Evolutionary conservation across 2,888 invertebrate genomes (phyloP), one percentile per base, ranked within the genome.

Genomic region (Lapara coniferarum): DNA sequence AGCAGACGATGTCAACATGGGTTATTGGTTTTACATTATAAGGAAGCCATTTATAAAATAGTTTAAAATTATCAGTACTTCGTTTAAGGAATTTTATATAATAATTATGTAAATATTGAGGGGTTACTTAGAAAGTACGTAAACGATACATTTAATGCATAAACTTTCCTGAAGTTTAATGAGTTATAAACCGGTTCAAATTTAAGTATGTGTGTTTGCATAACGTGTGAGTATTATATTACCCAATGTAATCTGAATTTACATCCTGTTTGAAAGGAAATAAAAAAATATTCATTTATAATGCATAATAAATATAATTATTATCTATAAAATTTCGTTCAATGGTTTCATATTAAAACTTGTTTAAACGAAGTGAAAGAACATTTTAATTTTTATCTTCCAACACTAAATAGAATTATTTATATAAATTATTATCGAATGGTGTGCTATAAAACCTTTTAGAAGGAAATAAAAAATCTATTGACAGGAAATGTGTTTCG

Each of bases 121-220:
- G 37, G 46, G 25, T 14, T 2, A 30, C 30, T 63, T 63, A 49
- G 63, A 63, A 63, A 63, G 63, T 63, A 19, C 63, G 63, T 49
- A 63, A 63, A 63, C 59, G n/a, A 63, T 13, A 49, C 46, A 16
- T n/a, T 44, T 46, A 46, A 19, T 63, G 58, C 16, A 58, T 44
- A 46, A 46, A 63, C 59, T 63, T 63, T 63, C 19, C 46, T 46
- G 16, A 63, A 13, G 19, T 49, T 63, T 63, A 63, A 63, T 49
- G 19, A 46, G 16, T 10, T 10, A 46, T 49, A 49, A 63, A 63
- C 63, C n/a, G 63, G 63, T 63, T 49, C 56, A 56, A 19, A 46
- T 13, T 49, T 49, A 63, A 57, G 19, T 49, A 1, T 10, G n/a
- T 59, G 16, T 12, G 44, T 49, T 46, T 63, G 19, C 63, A 59